Evolutionary conservation across 2,888 invertebrate species (phyloP), one percentile per base, ranked within the genome.

Genomic region (Sinhomidia bicolor): DNA sequence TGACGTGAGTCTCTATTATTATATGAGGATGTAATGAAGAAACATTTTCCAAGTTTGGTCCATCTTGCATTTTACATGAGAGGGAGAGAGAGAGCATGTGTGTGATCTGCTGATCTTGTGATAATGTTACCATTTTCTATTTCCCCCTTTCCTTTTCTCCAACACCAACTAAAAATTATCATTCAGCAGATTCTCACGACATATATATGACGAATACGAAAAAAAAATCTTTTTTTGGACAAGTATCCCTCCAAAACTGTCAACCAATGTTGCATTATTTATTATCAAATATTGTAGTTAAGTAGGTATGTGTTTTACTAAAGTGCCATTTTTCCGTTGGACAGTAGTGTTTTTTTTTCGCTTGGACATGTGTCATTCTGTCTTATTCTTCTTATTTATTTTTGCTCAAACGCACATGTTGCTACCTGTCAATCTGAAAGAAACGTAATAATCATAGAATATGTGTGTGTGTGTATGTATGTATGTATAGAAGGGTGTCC

Each of bases 71-170:
- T 54, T 78, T 57, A 78, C 78, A 78, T 78, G 78, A 78, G 78
- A 54, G 76, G 6, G 71, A 71, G 41, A 80, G 10, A 29, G 29
- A 29, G 29, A 26, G 29, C 62, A 62, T 80, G 41, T 60, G 80
- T 62, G 80, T 36, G 62, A 23, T 60, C 60, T 44, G 60, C 60
- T 32, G 78, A 78, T 79, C 79, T 80, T 62, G 80, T 26, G 60
- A 80, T 80, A 23, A 62, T 80, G 80, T 80, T 80, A 80, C 62
- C 60, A 60, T 44, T 80, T 62, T 62, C 60, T 62, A 44, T 60
- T 62, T 44, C 62, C 32, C 57, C 36, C 78, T 32, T 36, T n/a
- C 6, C 17, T 76, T n/a, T n/a, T n/a, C n/a, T n/a, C n/a, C n/a
- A n/a, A n/a, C 74, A 23, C 14, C 57, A 36, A 54, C 78, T 57